These are phyloP conservation scores for Oreochromis tanganicae DNA, from an alignment of 2,113 vertebrate genomes.

Conservation along the genomic window DNA sequence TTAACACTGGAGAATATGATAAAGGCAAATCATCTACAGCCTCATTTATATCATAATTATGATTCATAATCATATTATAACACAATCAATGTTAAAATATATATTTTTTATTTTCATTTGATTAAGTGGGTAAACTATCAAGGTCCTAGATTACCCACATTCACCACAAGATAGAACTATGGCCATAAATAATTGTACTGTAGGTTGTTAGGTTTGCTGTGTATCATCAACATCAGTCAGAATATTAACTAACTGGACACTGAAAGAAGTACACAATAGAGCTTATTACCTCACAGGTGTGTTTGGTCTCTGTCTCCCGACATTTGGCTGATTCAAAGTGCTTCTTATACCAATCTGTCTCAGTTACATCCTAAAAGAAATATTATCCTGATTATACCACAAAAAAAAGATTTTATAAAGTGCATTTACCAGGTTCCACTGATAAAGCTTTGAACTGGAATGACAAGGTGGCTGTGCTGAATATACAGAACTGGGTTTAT, in stretches of 20 bases:
- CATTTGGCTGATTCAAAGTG: conserved; percentile 42
- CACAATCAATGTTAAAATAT: not conserved
- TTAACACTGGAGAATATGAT: not conserved
- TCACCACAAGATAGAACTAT: not conserved
- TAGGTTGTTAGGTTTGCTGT: not conserved
- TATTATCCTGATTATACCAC: not conserved
- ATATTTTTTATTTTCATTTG: not conserved
- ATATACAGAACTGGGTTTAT: not conserved
- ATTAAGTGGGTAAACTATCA: not conserved
- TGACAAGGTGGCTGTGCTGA: not conserved
- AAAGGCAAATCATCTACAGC: fast-evolving
- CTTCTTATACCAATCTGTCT: conserved; percentile 62
- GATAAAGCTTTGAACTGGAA: fast-evolving
- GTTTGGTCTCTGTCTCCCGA: conserved; percentile 43
- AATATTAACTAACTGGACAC: not conserved
- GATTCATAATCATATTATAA: not conserved
- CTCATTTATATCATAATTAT: not conserved
- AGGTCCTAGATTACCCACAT: not conserved
- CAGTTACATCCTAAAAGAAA: conserved; percentile 60
- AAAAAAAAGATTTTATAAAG: not conserved
- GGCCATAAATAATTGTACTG: not conserved
- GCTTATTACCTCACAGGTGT: conserved; percentile 54
- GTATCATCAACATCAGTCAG: not conserved
- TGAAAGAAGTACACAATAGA: not conserved
- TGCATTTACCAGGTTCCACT: not conserved